phyloP scores from a whole-genome alignment of 2,888 invertebrate species.

The Dolichomitus sp. region DNA sequence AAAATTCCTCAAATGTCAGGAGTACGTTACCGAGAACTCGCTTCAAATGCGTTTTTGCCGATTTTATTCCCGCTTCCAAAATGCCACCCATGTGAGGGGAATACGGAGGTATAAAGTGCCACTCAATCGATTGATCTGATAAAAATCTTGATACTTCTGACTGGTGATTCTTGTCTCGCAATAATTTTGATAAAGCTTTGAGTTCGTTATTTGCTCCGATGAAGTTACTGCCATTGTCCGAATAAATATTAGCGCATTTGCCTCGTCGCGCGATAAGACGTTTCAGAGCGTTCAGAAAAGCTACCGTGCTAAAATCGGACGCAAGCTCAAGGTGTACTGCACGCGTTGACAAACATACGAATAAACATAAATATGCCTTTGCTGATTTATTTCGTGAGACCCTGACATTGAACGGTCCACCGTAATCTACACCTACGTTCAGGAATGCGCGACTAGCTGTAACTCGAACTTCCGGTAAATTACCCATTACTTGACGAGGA shows the following conservation, averaged over 20 bases:
- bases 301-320: conserved; percentile 62
- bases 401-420: conserved; percentile 65
- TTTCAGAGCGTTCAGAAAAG: conserved; percentile 67
- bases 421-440: conserved; percentile 68
- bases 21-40: not conserved
- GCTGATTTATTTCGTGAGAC: conserved; percentile 29
- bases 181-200: not conserved
- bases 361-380: conserved; percentile 67
- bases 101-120: conserved; percentile 9
- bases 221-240: conserved; percentile 11
- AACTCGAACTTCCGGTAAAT: conserved; percentile 66
- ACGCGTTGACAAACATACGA: conserved; percentile 68
- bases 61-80: conserved; percentile 14
- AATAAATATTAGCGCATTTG: not conserved
- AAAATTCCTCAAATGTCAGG: conserved; percentile 10
- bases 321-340: conserved; percentile 70
- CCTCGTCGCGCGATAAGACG: not conserved
- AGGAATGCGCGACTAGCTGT: conserved; percentile 66
- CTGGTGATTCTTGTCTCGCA: not conserved
- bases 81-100: conserved; percentile 12
- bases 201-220: conserved; percentile 10
- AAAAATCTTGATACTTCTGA: not conserved
- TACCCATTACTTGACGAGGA: conserved; percentile 56
- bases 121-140: not conserved
- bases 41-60: not conserved